Base-by-base conservation (phyloP, 2,888 invertebrate genomes). In the Chrysomela aeneicollis region DNA sequence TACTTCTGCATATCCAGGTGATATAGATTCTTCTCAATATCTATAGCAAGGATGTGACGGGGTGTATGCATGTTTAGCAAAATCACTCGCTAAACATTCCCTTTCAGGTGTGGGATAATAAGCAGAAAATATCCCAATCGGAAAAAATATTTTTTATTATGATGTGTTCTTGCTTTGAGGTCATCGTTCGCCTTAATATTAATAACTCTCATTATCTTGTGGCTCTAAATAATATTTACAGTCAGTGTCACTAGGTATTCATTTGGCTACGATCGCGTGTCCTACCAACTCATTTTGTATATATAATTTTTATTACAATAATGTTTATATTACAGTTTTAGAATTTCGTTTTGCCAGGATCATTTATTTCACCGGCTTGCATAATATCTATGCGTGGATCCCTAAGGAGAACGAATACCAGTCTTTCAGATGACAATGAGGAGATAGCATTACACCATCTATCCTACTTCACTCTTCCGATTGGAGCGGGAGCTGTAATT, bases 321-420 rank as follows among this genome's bases (percentile, higher is more conserved):
- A 79, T 78, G 78, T 78, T 78, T 82, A 82, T 82, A 78, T 81
- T 82, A 82, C 81, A 82, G 78, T 82, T 73, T 83, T 83, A 83
- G 83, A 83, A 83, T 83, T 82, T 83, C 82, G 82, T 83, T 82
- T 82, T 80, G 77, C 79, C 81, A 81, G 54, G 59, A 57, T 59
- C 46, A 37, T n/a, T n/a, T 60, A 53, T 61, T 61, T 55, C 6
- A 26, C 67, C 70, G 70, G 70, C 64, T 65, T 64, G 67, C 69
- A 68, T 70, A 66, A 67, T 58, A 21, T 17, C n/a, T 63, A 73
- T 70, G 73, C 71, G 77, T 77, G 77, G 77, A 76, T 78, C 78
- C 77, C 77, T 3, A 63, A 74, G 71, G 72, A 74, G 70, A 64
- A 65, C 57, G 67, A 51, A 52, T 37, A 54, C 22, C 54, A 49